These are phyloP conservation scores for Glandiceps talaboti DNA, from an alignment of 53 echinoderm and acorn worm genomes.

Conservation along the genomic window DNA sequence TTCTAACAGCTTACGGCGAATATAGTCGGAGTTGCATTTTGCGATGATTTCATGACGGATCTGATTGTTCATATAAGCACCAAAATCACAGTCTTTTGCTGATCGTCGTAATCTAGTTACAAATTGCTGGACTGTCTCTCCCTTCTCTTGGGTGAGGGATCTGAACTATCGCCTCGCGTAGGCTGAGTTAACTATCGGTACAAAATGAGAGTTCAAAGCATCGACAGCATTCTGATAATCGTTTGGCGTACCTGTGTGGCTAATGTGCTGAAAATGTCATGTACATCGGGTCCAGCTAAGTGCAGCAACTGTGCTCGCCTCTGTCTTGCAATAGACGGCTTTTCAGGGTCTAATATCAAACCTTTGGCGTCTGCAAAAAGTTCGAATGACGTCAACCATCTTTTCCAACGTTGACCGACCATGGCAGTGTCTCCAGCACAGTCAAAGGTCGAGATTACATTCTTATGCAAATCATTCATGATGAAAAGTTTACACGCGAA, in stretches of 20 bases:
- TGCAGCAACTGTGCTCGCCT: constrained; percentile 10
- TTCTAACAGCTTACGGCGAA: constrained; percentile 26
- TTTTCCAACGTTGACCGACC: neutral
- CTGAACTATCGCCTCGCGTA: constrained; percentile 14
- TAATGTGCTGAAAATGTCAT: constrained; percentile 4
- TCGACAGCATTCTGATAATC: constrained; percentile 10
- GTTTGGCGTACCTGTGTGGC: neutral
- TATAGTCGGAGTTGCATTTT: constrained; percentile 10
- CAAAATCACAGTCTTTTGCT: constrained; percentile 29
- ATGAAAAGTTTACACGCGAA: neutral
- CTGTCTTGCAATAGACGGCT: neutral
- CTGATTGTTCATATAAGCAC: constrained; percentile 18
- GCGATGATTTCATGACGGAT: constrained; percentile 37
- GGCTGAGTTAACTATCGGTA: constrained; percentile 7
- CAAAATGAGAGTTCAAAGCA: constrained; percentile 15
- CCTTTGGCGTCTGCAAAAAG: neutral
- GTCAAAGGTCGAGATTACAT: neutral
- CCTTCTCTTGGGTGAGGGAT: constrained; percentile 11
- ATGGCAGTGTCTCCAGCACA: neutral
- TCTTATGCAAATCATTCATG: neutral
- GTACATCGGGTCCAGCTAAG: constrained; percentile 3
- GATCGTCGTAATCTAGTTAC: constrained; percentile 17
- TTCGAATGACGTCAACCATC: neutral
- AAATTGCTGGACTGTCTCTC: constrained; percentile 22
- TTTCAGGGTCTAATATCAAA: neutral